Conservation (phyloP, 1,140 invertebrate species). For the Leptinotarsa defecta region DNA sequence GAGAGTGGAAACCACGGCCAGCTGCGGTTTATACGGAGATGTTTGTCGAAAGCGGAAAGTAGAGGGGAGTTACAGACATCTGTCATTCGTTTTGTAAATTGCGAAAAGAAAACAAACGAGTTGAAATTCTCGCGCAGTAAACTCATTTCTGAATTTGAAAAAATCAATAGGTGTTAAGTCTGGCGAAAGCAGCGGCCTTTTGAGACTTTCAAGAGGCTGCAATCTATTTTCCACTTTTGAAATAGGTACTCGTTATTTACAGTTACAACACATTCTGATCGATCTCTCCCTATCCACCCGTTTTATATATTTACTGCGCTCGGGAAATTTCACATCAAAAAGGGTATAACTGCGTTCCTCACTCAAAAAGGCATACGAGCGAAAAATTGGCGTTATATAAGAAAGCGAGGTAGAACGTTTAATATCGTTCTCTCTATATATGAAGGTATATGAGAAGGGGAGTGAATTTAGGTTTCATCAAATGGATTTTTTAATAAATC, state of each 20-base stretch:
- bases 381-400: background rate
- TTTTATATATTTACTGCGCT: too few relatives aligned
- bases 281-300: too few relatives aligned
- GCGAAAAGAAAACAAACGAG: background rate
- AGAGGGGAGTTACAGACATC: background rate
- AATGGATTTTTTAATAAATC: constrained; percentile 7
- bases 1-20: background rate
- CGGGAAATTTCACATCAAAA: background rate
- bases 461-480: background rate
- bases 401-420: background rate
- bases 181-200: too few relatives aligned
- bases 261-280: too few relatives aligned
- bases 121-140: too few relatives aligned
- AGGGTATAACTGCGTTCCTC: background rate
- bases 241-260: too few relatives aligned
- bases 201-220: too few relatives aligned
- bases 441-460: background rate
- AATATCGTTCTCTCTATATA: background rate
- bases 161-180: too few relatives aligned
- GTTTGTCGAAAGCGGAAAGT: background rate
- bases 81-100: background rate
- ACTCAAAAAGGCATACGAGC: background rate
- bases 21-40: constrained; percentile 7
- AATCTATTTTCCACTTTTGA: too few relatives aligned
- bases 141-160: too few relatives aligned